Base-by-base conservation (phyloP, 30 jellyfish, hydroid and myxozoan species). In the Phacellophora camtschatica region DNA sequence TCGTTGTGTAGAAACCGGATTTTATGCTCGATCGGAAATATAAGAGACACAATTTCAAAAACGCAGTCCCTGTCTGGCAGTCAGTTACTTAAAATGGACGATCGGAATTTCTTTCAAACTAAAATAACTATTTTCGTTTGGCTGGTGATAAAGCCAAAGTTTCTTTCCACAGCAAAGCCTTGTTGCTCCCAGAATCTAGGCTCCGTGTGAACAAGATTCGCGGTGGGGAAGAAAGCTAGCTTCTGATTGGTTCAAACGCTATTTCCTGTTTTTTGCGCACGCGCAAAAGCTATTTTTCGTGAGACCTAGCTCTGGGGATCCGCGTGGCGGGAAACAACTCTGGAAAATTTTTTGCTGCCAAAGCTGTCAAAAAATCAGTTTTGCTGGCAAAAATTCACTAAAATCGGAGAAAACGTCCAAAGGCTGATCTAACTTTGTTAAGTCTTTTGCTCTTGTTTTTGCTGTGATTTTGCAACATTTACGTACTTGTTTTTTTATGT, bases 121-220 rank as follows among this genome's bases (percentile, higher is more conserved):
- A n/a, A n/a, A n/a, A n/a, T n/a, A n/a, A n/a, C n/a, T n/a, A n/a
- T n/a, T n/a, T n/a, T n/a, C n/a, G n/a, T n/a, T n/a, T n/a, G n/a
- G n/a, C n/a, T n/a, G n/a, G n/a, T n/a, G n/a, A n/a, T n/a, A n/a
- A n/a, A n/a, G n/a, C n/a, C n/a, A n/a, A n/a, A n/a, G n/a, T n/a
- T n/a, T n/a, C n/a, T n/a, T 46, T 1, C 65, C 82, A 20, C 48
- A 37, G 82, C 33, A 29, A 18, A 37, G 82, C 39, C 48, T 33
- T 76, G 25, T 70, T 81, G 58, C 45, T 59, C 29, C 33, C 56
- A 43, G 45, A 33, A 12, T 37, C 74, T 19, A 34, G 63, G 63
- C 87, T 42, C 72, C 88, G 75, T 56, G 66, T 85, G 70, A 75
- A 84, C 96, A 96, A 92, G 96, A 91, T 92, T 92, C 98, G 98